Evolutionary conservation across 1,140 invertebrate species (phyloP), one percentile per base, ranked within the genome.

Genomic region (Rhagoletis pomonella): DNA sequence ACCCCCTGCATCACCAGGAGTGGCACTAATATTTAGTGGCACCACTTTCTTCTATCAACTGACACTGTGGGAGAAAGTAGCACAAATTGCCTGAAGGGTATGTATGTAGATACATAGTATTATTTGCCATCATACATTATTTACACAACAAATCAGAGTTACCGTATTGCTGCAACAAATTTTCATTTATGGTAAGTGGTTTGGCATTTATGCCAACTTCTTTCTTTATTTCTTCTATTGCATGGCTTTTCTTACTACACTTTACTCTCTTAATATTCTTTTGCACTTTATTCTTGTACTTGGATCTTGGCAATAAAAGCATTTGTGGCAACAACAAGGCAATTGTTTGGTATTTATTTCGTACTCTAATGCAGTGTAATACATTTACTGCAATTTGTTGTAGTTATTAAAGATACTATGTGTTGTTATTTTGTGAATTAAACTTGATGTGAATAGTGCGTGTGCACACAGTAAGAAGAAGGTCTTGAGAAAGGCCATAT

Each of bases 121-220:
- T 29, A 29, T 29, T 29, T 29, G 29, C 29, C 29, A 29, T 29
- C 29, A 29, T 29, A 29, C 29, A 29, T 29, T 29, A 29, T 29
- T 29, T 29, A 29, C 29, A 73, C 39, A 4, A 42, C 44, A 55
- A 81, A 81, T 81, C 47, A 19, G 47, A 47, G 73, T 81, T 81
- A 55, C 47, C 73, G 42, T 81, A 55, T 81, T 81, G 73, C n/a
- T 81, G 73, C 47, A 81, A 81, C 73, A 81, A 81, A 81, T 81
- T 81, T 81, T 81, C 73, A 81, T 81, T 81, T 81, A 55, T 81
- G 73, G 44, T 81, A 81, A 81, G 73, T 81, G 73, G 73, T 81
- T 81, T 81, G 73, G 73, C 47, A 7, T 17, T 81, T 81, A 81
- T 81, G 50, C 47, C 50, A 55, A 55, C 50, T 81, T n/a, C 12